Evolutionary conservation across 2,113 vertebrate genomes (phyloP), one percentile per base, ranked within the genome.

Genomic region (Dicentrarchus labrax): DNA sequence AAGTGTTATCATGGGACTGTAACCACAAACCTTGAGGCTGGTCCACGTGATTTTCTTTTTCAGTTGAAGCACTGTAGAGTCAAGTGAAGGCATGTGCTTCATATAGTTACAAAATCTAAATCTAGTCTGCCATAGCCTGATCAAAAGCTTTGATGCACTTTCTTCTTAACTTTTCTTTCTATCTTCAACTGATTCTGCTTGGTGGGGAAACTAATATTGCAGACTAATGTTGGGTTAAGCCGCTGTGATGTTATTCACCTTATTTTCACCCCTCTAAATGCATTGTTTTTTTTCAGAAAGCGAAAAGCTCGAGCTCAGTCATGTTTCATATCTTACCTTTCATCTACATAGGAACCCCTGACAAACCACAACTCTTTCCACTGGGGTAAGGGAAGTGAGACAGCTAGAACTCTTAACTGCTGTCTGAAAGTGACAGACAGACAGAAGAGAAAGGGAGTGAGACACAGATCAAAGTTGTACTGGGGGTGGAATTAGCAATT

Each of bases 301-400:
- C 30, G 6, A 68, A 41, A 69, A 78, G 45, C 65, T 81, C 0
- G 0, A 45, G 84, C 88, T 78, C 80, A 73, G 83, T 84, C 88
- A 85, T 89, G 85, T 71, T 83, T 82, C 41, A 19, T 86, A 88
- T 94, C 90, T 82, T 36, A 73, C 62, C n/a, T 57, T 94, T 91
- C 3, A 94, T 95, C 91, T 94, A 79, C 80, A 90, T 48, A 92
- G 56, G 73, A 94, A 94, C 95, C 90, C 92, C 89, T 93, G 92
- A 93, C 83, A 92, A 96, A 96, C 96, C 89, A 62, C 96, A 94
- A 74, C 84, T 93, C 84, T 96, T 96, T 96, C 95, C 95, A 94
- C 91, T 93, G 87, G 78, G 80, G 79, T 70, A 76, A 85, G 87
- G 91, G 90, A 92, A 94, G 86, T 89, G 86, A 90, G 72, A 62